Evolutionary conservation across 2,888 invertebrate genomes (phyloP).

Genomic region (Trichogramma dendrolimi): DNA sequence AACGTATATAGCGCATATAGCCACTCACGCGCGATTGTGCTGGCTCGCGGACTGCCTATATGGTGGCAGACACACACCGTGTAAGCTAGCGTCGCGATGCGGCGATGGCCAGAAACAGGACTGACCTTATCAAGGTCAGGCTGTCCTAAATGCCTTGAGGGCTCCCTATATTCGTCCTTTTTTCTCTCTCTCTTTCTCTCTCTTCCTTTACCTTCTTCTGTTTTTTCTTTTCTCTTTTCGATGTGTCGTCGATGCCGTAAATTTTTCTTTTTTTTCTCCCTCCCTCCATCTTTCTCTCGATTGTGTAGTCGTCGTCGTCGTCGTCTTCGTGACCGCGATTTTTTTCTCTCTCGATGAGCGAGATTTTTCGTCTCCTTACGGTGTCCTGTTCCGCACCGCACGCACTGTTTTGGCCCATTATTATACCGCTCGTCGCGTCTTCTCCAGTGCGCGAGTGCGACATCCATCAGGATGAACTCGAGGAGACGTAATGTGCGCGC

Average conservation of each 20-base stretch:
- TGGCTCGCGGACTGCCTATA: too few relatives aligned
- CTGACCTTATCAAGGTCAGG: constrained; percentile 51
- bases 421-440: too few relatives aligned
- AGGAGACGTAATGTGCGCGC: too few relatives aligned
- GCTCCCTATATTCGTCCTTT: constrained; percentile 14
- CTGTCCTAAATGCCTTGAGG: constrained; percentile 36
- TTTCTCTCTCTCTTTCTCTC: constrained; percentile 1
- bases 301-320: background rate
- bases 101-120: constrained; percentile 45
- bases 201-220: background rate
- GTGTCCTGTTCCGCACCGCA: too few relatives aligned
- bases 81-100: constrained; percentile 40
- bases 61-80: too few relatives aligned
- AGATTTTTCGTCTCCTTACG: too few relatives aligned
- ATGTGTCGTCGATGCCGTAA: constrained; percentile 22
- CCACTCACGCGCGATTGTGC: too few relatives aligned
- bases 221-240: background rate
- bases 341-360: background rate
- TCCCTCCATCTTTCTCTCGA: background rate
- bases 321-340: background rate
- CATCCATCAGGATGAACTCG: too few relatives aligned
- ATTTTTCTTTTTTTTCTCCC: background rate
- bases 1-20: too few relatives aligned
- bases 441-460: too few relatives aligned
- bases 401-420: too few relatives aligned